A percentile compares a stretch with the other conserved stretches of the same genome.
phyloP scores from a whole-genome alignment of 2,888 invertebrate genomes.

The Mechanitis messenoides region DNA sequence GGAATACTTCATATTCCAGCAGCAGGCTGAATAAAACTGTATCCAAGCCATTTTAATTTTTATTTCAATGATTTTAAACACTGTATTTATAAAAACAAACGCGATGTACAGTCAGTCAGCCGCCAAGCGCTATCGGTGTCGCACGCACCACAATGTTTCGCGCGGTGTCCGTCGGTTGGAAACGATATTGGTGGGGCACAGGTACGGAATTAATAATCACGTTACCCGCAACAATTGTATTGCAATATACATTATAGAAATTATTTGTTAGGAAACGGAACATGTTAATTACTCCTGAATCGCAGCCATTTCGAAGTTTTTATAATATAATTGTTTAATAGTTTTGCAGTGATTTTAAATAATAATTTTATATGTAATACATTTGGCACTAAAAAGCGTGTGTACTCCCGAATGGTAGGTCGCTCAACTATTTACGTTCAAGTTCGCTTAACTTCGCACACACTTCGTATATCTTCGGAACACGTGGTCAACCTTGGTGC shows the following conservation, averaged over 20 bases:
- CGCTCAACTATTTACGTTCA: conserved; percentile 66
- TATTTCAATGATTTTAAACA: neutral
- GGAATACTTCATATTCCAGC: neutral
- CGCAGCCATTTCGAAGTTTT: no score
- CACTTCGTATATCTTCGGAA: conserved; percentile 53
- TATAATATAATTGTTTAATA: neutral
- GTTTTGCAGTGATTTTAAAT: conserved; percentile 1
- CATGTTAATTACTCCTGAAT: conserved; percentile 12
- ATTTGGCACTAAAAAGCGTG: conserved; percentile 27
- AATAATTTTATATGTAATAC: conserved; percentile 1
- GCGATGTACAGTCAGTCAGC: conserved; percentile 51
- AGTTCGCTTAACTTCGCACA: conserved; percentile 46
- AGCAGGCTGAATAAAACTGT: neutral
- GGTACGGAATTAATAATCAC: conserved; percentile 66
- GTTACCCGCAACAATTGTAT: conserved; percentile 58
- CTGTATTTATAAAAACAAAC: conserved; percentile 10
- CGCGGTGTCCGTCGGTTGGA: conserved; percentile 67
- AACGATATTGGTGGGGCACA: conserved; percentile 74
- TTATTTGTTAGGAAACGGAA: conserved; percentile 21
- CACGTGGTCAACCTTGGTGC: conserved; percentile 61
- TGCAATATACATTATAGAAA: conserved; percentile 38
- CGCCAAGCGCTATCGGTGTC: conserved; percentile 58
- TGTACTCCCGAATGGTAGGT: conserved; percentile 18
- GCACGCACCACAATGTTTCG: conserved; percentile 68
- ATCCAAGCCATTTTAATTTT: neutral